Percentiles rank a stretch among this genome's conserved stretches.
Conservation (phyloP, 1,140 invertebrate genomes). For the Chrysopa pallens region DNA sequence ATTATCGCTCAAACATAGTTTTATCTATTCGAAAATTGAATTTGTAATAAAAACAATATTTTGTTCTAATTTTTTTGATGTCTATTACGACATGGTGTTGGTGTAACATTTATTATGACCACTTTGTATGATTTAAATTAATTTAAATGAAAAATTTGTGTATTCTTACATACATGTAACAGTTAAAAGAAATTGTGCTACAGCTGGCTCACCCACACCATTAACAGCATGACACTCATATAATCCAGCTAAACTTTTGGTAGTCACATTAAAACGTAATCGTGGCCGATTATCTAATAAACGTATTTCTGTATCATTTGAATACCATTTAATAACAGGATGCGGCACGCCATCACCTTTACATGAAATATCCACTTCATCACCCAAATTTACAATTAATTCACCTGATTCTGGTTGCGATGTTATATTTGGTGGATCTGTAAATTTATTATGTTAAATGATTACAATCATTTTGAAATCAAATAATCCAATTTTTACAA, state of each 20-base stretch:
- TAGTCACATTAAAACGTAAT: constrained; percentile 45
- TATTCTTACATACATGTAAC: constrained; percentile 32
- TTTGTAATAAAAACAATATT: no score
- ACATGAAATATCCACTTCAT: constrained; percentile 50
- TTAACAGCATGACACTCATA: constrained; percentile 57
- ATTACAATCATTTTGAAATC: no score
- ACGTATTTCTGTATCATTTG: constrained; percentile 42
- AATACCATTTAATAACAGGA: constrained; percentile 48
- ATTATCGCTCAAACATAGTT: no score
- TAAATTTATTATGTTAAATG: no score
- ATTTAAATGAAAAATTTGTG: no score
- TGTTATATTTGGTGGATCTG: constrained; percentile 46
- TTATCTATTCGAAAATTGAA: no score
- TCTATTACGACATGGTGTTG: no score
- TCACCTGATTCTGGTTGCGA: constrained; percentile 44
- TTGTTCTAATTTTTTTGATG: no score
- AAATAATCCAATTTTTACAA: no score
- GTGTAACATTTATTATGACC: no score
- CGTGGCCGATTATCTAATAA: constrained; percentile 38
- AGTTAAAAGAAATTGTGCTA: constrained; percentile 16
- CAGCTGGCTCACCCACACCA: constrained; percentile 47
- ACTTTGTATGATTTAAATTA: no score
- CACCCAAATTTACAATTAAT: constrained; percentile 47
- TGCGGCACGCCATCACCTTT: constrained; percentile 42
- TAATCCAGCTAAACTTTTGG: constrained; percentile 39